Evolutionary conservation across 1,140 invertebrate genomes (phyloP).

Genomic region (Ceratitis capitata): DNA sequence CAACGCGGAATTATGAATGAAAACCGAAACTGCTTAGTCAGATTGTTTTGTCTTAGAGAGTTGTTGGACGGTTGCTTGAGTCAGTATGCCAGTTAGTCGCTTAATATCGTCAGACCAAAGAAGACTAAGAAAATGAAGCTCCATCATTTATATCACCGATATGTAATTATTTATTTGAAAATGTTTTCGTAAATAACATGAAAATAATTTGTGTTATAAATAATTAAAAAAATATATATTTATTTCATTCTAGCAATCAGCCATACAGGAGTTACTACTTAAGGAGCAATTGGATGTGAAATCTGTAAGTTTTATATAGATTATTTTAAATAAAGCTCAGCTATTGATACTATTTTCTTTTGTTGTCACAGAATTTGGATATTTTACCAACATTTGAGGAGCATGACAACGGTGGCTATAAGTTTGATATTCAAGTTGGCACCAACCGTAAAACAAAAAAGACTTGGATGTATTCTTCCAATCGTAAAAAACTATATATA

Average conservation of each 20-base stretch:
- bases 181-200: not conserved
- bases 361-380: slow-evolving; percentile 46
- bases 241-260: slow-evolving; percentile 53
- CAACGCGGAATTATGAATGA: slow-evolving; percentile 14
- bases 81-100: not conserved
- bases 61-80: not conserved
- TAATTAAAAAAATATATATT: not conserved
- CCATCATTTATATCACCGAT: not conserved
- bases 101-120: not conserved
- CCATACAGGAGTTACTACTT: slow-evolving; percentile 57
- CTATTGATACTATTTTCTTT: slow-evolving; percentile 1
- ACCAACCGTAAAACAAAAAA: slow-evolving; percentile 44
- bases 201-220: not conserved
- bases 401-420: slow-evolving; percentile 56
- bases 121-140: slow-evolving; percentile 40
- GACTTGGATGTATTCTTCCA: slow-evolving; percentile 52
- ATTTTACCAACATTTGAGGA: slow-evolving; percentile 55
- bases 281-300: slow-evolving; percentile 49
- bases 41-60: not conserved
- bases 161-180: not conserved
- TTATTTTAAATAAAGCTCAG: not conserved
- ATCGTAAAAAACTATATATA: slow-evolving; percentile 55
- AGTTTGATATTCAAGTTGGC: slow-evolving; percentile 51
- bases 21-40: not conserved
- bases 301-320: not conserved